Percentiles rank a stretch among this genome's conserved stretches.
These are phyloP conservation scores for Diarsia brunnea DNA, from an alignment of 2,888 invertebrate species.

Conservation along the genomic window DNA sequence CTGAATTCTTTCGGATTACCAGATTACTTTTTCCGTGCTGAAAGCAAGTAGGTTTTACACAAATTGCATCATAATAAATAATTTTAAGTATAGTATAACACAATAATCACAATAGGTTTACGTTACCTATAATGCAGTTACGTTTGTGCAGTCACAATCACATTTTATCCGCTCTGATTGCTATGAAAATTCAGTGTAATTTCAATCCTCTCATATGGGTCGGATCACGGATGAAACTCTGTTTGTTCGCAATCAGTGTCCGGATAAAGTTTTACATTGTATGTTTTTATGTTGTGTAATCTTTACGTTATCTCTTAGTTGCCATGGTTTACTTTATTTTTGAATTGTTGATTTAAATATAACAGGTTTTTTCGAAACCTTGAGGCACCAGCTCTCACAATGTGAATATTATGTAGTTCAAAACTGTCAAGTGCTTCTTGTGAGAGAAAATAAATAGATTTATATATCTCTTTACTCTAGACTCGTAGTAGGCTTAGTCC, in stretches of 20 bases:
- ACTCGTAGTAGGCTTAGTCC: too few species aligned
- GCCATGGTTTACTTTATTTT: too few species aligned
- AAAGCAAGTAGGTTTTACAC: neutral
- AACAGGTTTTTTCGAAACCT: too few species aligned
- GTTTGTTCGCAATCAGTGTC: slow-evolving; percentile 49
- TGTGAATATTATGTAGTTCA: too few species aligned
- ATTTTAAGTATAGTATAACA: neutral
- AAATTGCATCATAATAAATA: neutral
- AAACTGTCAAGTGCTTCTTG: too few species aligned
- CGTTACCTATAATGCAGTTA: slow-evolving; percentile 4
- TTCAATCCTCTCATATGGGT: slow-evolving; percentile 39
- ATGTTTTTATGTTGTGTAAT: slow-evolving; percentile 9
- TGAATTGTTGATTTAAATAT: too few species aligned
- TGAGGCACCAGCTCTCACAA: too few species aligned
- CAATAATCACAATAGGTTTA: neutral
- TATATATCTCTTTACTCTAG: too few species aligned
- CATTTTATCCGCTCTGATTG: slow-evolving; percentile 59
- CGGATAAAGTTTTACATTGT: slow-evolving; percentile 29
- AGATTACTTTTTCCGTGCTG: neutral
- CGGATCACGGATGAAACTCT: slow-evolving; percentile 36
- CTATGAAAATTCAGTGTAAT: slow-evolving; percentile 52
- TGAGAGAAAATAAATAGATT: too few species aligned
- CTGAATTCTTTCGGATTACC: neutral
- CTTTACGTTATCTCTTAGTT: neutral
- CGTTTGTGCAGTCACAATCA: slow-evolving; percentile 23